A percentile compares a stretch with the other conserved stretches of the same genome.
These are phyloP conservation scores for Macrosteles quadrilineatus DNA, from an alignment of 1,140 invertebrate species.

Conservation along the genomic window DNA sequence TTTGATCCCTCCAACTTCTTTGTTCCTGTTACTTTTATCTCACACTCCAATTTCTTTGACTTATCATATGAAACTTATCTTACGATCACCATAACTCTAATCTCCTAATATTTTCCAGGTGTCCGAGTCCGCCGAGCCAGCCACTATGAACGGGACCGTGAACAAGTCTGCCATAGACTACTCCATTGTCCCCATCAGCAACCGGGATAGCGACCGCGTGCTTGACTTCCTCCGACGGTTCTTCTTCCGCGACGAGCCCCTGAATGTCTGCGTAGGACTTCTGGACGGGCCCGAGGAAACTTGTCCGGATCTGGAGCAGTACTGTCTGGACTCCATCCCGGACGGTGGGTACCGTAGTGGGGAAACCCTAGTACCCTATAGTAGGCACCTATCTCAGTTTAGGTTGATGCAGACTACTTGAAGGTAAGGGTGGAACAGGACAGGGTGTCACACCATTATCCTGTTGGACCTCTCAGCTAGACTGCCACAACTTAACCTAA, in stretches of 20 bases:
- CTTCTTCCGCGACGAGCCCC: slow-evolving; percentile 72
- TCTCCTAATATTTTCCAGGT: slow-evolving; percentile 11
- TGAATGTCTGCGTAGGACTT: slow-evolving; percentile 63
- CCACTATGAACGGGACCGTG: neutral
- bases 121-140: neutral
- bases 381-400: neutral
- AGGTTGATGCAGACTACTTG: too few relatives aligned
- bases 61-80: too few relatives aligned
- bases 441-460: too few relatives aligned
- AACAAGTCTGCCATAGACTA: slow-evolving; percentile 21
- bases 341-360: too few relatives aligned
- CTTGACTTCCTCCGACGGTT: slow-evolving; percentile 60
- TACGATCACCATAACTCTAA: too few relatives aligned
- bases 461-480: too few relatives aligned
- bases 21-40: too few relatives aligned
- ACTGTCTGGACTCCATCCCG: slow-evolving; percentile 57
- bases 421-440: too few relatives aligned
- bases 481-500: too few relatives aligned
- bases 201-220: slow-evolving; percentile 55
- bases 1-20: too few relatives aligned
- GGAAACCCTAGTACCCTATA: too few relatives aligned
- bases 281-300: slow-evolving; percentile 62
- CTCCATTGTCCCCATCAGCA: slow-evolving; percentile 43
- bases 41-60: too few relatives aligned
- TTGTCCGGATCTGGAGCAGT: slow-evolving; percentile 65